These are phyloP conservation scores for Drosophila ustulata DNA, from an alignment of 2,888 invertebrate genomes.

Conservation along the genomic window DNA sequence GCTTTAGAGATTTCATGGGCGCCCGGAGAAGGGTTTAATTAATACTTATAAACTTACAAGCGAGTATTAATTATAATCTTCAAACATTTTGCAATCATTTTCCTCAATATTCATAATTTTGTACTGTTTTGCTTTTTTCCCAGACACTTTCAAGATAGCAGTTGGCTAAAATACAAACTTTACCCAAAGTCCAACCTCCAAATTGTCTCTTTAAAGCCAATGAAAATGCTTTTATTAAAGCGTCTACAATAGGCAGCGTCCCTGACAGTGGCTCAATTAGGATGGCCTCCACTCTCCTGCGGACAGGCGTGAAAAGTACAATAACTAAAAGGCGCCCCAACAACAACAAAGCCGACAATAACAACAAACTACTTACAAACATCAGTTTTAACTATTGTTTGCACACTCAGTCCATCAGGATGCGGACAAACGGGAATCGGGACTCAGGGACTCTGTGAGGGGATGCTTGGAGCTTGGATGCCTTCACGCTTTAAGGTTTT, in stretches of 20 bases:
- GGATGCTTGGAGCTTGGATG: slow-evolving; percentile 60
- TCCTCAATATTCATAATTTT: too few species aligned
- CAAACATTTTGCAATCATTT: too few species aligned
- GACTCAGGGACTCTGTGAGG: slow-evolving; percentile 1
- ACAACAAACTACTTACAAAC: slow-evolving; percentile 68
- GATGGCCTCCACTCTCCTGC: slow-evolving; percentile 41
- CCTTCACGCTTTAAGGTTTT: slow-evolving; percentile 58
- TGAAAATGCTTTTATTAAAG: slow-evolving; percentile 45
- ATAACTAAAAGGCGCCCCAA: slow-evolving; percentile 46
- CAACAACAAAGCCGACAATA: slow-evolving; percentile 28
- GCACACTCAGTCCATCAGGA: slow-evolving; percentile 59
- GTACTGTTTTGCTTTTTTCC: too few species aligned
- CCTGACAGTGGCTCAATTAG: slow-evolving; percentile 75
- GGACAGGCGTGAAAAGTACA: slow-evolving; percentile 66
- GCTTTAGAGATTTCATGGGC: slow-evolving; percentile 50
- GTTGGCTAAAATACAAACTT: too few species aligned
- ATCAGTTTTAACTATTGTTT: slow-evolving; percentile 82
- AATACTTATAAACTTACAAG: slow-evolving; percentile 5
- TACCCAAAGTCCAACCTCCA: neutral
- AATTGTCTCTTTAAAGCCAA: slow-evolving; percentile 33
- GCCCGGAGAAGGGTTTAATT: slow-evolving; percentile 9
- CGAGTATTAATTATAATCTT: slow-evolving; percentile 9
- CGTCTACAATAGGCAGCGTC: slow-evolving; percentile 24
- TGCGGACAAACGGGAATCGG: neutral
- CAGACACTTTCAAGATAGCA: too few species aligned